These are phyloP conservation scores for Ferrisia virgata DNA, from an alignment of 2,888 invertebrate genomes.

Conservation along the genomic window DNA sequence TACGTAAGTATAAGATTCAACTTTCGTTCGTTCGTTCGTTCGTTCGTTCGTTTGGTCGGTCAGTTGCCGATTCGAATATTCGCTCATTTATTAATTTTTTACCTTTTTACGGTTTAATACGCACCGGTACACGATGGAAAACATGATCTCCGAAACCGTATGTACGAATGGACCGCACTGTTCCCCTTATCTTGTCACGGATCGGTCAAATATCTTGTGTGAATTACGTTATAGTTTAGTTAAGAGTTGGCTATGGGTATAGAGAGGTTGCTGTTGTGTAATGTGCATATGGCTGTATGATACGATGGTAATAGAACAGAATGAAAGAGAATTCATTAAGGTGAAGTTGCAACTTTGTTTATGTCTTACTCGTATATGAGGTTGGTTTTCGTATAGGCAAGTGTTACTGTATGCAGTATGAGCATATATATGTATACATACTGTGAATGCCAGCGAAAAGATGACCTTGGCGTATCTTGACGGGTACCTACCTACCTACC, in stretches of 20 bases:
- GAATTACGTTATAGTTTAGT: no score
- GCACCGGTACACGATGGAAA: background rate
- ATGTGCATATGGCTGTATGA: no score
- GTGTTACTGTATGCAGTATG: no score
- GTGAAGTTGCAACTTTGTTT: background rate
- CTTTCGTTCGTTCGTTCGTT: no score
- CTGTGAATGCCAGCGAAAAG: background rate
- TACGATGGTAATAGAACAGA: no score
- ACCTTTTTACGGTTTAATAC: background rate
- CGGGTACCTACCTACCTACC: no score
- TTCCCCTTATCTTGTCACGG: background rate
- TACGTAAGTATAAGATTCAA: no score
- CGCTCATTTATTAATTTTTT: conserved; percentile 3
- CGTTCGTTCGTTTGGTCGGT: no score
- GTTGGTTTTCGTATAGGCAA: background rate
- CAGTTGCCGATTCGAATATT: background rate
- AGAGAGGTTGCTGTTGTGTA: no score
- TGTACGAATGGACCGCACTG: background rate
- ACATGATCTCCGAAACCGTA: background rate
- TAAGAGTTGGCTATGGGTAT: no score
- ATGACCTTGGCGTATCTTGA: background rate
- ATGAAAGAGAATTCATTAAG: background rate
- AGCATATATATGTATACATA: no score
- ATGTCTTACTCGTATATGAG: no score
- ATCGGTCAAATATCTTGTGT: background rate